These are phyloP conservation scores for Macropodus opercularis DNA, from an alignment of 2,797 vertebrate species.

Conservation along the genomic window DNA sequence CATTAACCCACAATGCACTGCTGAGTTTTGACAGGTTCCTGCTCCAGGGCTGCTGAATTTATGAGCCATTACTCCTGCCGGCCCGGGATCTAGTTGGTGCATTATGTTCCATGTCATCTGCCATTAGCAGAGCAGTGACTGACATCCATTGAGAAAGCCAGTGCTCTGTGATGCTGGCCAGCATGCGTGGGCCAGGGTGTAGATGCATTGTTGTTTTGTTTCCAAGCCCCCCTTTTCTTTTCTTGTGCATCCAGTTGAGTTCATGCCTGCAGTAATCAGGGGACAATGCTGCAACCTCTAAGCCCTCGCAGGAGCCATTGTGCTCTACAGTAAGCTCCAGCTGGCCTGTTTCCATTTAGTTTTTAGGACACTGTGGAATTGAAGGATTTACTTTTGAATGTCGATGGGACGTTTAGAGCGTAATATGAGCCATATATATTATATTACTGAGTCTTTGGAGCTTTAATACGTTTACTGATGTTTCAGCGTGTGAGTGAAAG, in stretches of 20 bases:
- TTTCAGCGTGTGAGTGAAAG: no score
- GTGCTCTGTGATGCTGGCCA: constrained; percentile 67
- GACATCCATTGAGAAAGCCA: constrained; percentile 89
- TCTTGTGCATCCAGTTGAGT: constrained; percentile 84
- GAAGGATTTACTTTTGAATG: constrained; percentile 8
- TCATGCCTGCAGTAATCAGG: constrained; percentile 75
- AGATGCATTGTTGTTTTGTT: constrained; percentile 78
- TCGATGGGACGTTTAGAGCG: constrained; percentile 7
- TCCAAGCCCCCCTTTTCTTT: constrained; percentile 62
- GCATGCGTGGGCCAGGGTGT: constrained; percentile 74
- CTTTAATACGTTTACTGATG: no score
- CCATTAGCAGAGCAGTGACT: constrained; percentile 86
- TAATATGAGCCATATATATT: neutral
- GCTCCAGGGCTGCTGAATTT: constrained; percentile 85
- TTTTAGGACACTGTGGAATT: constrained; percentile 51
- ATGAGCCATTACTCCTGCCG: constrained; percentile 87
- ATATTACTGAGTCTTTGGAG: no score
- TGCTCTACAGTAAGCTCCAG: constrained; percentile 55
- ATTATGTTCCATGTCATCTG: constrained; percentile 92
- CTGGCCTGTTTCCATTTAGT: constrained; percentile 68
- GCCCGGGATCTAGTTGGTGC: constrained; percentile 84
- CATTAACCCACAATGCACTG: constrained; percentile 84
- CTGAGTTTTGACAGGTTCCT: constrained; percentile 86
- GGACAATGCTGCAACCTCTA: constrained; percentile 63
- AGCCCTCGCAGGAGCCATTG: constrained; percentile 45